Evolutionary conservation across 2,113 vertebrate genomes (phyloP), one percentile per base, ranked within the genome.

Genomic region (Nicator chloris): DNA sequence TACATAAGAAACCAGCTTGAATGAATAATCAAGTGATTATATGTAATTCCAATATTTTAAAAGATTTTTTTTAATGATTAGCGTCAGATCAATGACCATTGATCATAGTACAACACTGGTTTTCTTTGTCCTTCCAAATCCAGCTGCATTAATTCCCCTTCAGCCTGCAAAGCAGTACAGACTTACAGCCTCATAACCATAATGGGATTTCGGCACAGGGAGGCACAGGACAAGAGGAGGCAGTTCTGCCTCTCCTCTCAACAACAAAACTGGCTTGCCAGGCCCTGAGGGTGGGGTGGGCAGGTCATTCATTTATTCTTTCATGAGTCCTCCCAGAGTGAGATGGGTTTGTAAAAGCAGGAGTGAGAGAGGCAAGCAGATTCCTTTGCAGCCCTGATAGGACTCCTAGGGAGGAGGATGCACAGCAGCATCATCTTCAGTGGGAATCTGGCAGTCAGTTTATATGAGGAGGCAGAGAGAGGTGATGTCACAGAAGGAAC

Each of bases 111-210:
- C 85, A 95, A 92, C 84, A 95, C 93, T 82, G 90, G 77, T 82
- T 97, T 96, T 90, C 92, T 97, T 97, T 97, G 95, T 98, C 95
- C 94, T 97, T 97, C 94, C 96, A 95, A 96, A 97, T 86, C 90
- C 90, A 80, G 64, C 82, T 90, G 75, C 95, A 92, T 92, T 97
- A 97, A 97, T 98, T 97, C 90, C 93, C 95, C 73, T 93, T 86
- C 88, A 70, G 78, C 84, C 92, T 94, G 77, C 66, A 61, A 37
- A 86, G 31, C 79, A 84, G 75, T 70, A 81, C 59, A 76, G 65
- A 51, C 82, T 91, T 85, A 60, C 39, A 66, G 49, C 45, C 66
- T 93, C 70, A 59, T 60, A 31, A 70, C 73, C 19, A 6, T 68
- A 86, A 92, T 51, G 65, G 37, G 35, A 56, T 96, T 97, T 96